Evolutionary conservation across 53 echinoderm and acorn worm species (phyloP), one percentile per base, ranked within the genome.

Genomic region (Patiria pectinifera): DNA sequence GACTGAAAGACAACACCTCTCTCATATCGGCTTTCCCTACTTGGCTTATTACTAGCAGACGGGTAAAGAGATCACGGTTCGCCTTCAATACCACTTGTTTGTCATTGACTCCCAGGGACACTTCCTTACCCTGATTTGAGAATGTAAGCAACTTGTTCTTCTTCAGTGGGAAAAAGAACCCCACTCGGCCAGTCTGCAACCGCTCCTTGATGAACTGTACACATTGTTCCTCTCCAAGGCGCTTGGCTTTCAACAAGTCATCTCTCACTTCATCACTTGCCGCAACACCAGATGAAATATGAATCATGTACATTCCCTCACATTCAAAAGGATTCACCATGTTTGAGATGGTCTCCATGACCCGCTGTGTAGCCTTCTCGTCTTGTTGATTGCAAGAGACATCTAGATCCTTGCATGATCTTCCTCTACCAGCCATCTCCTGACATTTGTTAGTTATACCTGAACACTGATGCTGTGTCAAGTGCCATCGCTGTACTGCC

Each of bases 71-170:
- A 18, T 63, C 35, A 18, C 71, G 66, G 86, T 86, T 59, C 4
- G 87, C 87, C 44, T 87, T 87, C 49, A 87, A 49, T 19, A 26
- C 24, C 8, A 86, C 70, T 66, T 86, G 69, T 18, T 66, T 66
- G 5, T 22, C 71, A 12, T 69, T 69, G 3, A 86, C 86, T 43
- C 45, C 9, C 4, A 13, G 15, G 11, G 69, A 69, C 11, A 62
- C 25, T 66, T 86, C 45, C 1, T 69, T 62, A 4, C 69, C 86
- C 6, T 15, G 69, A 69, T 86, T 86, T 12, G 69, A 69, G 69
- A 86, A 86, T 62, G 69, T 86, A 10, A 44, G 21, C 35, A 86
- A 6, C 61, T 86, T 62, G 6, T 69, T 86, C 69, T 71, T 86
- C 71, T 86, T 86, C 21, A 86, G 12, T 19, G 69, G n/a, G 19